These are phyloP conservation scores for Mus spretus DNA, from an alignment of 2,797 vertebrate species.

Conservation along the genomic window DNA sequence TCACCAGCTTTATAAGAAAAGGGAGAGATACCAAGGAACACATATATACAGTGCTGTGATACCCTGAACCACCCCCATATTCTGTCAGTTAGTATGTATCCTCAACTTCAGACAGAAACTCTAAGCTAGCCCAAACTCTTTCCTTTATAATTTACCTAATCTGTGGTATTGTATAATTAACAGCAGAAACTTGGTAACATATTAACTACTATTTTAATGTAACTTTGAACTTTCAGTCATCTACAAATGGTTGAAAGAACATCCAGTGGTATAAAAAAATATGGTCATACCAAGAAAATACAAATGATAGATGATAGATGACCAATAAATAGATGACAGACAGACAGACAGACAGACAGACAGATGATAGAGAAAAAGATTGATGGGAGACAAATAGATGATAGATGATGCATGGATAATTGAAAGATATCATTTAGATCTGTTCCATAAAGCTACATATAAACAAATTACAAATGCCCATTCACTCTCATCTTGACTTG, in stretches of 20 bases:
- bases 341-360: not conserved
- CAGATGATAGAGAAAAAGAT: not conserved
- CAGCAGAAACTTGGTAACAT: not conserved
- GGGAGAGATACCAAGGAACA: not conserved
- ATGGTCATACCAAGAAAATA: not conserved
- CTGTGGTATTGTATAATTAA: not conserved
- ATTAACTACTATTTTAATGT: not conserved
- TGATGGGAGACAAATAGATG: not conserved
- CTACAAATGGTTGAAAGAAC: not conserved
- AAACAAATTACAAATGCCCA: not conserved
- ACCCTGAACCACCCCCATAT: not conserved
- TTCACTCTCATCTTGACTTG: not conserved
- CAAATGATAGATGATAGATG: not conserved
- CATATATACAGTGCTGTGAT: rapidly evolving
- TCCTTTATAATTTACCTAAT: not conserved
- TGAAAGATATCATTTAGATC: not conserved
- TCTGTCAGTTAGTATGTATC: not conserved
- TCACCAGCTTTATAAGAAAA: not conserved
- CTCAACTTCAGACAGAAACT: not conserved
- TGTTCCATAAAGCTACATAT: constrained; percentile 4
- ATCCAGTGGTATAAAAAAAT: not conserved
- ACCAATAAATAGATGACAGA: not conserved
- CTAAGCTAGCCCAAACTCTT: not conserved
- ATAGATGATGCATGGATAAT: not conserved
- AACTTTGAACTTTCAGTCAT: not conserved